These are phyloP conservation scores for Tachystola acroxantha DNA, from an alignment of 2,888 invertebrate species.

Conservation along the genomic window DNA sequence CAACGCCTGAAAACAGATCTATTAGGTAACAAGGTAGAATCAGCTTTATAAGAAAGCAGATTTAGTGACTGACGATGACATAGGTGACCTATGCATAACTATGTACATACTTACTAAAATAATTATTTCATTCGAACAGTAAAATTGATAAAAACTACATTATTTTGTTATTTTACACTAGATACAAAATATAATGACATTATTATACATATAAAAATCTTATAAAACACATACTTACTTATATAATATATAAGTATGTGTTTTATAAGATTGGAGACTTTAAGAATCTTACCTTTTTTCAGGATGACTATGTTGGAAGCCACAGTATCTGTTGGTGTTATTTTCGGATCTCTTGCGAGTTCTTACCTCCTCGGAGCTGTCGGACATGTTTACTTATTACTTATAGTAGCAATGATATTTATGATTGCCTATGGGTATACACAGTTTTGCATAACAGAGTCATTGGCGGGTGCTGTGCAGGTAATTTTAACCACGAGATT, in stretches of 20 bases:
- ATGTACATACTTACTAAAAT: too few species aligned
- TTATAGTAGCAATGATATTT: slow-evolving; percentile 53
- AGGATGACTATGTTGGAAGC: slow-evolving; percentile 82
- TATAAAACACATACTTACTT: too few species aligned
- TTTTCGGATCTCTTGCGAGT: slow-evolving; percentile 79
- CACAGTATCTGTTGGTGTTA: slow-evolving; percentile 76
- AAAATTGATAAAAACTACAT: too few species aligned
- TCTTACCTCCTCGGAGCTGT: slow-evolving; percentile 75
- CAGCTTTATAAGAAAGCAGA: too few species aligned
- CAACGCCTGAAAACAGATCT: slow-evolving; percentile 77
- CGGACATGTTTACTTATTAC: slow-evolving; percentile 74
- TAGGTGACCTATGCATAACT: too few species aligned
- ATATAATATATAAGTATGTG: too few species aligned
- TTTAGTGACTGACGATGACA: too few species aligned
- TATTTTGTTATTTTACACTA: neutral
- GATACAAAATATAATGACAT: too few species aligned
- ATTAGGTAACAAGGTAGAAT: slow-evolving; percentile 68
- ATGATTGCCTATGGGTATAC: slow-evolving; percentile 67
- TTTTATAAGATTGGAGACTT: too few species aligned
- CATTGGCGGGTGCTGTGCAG: slow-evolving; percentile 53
- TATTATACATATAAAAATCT: too few species aligned
- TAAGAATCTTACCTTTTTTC: slow-evolving; percentile 26
- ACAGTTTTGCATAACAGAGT: slow-evolving; percentile 71
- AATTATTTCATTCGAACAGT: too few species aligned
- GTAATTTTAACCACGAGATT: too few species aligned